These are phyloP conservation scores for Pachycephus smyrnensis DNA, from an alignment of 2,888 invertebrate species.

Conservation along the genomic window DNA sequence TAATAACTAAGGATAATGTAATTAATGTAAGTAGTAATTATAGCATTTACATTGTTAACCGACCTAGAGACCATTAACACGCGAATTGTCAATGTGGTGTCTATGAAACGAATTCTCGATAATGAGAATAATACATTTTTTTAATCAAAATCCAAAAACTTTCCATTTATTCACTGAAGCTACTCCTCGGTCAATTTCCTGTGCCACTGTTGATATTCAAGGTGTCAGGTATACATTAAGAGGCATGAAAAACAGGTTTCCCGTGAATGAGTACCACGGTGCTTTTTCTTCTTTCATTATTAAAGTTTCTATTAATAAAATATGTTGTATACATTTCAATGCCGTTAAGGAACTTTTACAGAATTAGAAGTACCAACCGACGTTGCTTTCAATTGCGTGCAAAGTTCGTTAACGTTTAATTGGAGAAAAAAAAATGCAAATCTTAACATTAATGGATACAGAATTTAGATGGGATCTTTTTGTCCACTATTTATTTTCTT, in stretches of 20 bases:
- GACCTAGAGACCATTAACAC: slow-evolving; percentile 52
- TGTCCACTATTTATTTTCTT: not conserved
- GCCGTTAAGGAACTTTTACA: not conserved
- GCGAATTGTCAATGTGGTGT: slow-evolving; percentile 51
- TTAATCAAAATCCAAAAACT: slow-evolving; percentile 29
- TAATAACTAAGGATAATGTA: slow-evolving; percentile 44
- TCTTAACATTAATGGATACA: not conserved
- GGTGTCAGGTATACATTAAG: not conserved
- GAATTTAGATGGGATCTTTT: not conserved
- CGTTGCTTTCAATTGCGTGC: not conserved
- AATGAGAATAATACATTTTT: slow-evolving; percentile 48
- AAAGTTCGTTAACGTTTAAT: not conserved
- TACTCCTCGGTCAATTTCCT: not conserved
- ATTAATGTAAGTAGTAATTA: slow-evolving; percentile 53
- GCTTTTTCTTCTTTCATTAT: not conserved
- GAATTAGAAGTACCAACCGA: not conserved
- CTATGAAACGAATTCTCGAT: slow-evolving; percentile 46
- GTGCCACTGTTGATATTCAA: not conserved
- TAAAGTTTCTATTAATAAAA: slow-evolving; percentile 11
- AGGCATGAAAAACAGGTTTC: not conserved
- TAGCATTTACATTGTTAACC: slow-evolving; percentile 53
- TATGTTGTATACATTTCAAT: slow-evolving; percentile 4
- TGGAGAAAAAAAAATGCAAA: not conserved
- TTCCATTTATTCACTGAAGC: not conserved
- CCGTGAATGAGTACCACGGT: not conserved